A percentile compares a stretch with the other conserved stretches of the same genome.
These are phyloP conservation scores for Eulemur rufifrons DNA, from an alignment of 2,113 vertebrate species.

Conservation along the genomic window DNA sequence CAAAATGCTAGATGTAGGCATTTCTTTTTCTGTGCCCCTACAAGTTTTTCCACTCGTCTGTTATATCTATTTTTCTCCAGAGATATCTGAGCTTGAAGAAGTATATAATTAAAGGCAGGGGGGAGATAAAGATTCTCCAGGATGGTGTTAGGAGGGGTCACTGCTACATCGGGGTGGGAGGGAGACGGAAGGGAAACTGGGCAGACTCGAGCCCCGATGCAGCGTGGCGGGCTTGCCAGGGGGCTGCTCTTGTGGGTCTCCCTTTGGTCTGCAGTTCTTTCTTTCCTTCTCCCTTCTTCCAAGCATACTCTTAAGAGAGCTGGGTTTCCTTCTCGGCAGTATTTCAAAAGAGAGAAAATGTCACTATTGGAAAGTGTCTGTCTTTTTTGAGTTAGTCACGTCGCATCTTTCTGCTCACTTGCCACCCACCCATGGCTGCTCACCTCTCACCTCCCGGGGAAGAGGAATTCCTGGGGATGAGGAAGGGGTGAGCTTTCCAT, in stretches of 20 bases:
- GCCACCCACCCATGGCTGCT: neutral
- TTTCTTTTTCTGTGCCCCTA: slow-evolving; percentile 32
- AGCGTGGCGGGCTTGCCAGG: neutral
- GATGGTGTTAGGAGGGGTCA: slow-evolving; percentile 52
- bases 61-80: slow-evolving; percentile 74
- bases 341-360: neutral
- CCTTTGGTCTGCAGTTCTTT: neutral
- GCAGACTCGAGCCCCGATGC: neutral
- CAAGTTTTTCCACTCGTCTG: slow-evolving; percentile 72
- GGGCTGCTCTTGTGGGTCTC: neutral
- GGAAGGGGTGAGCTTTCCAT: neutral
- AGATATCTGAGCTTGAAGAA: slow-evolving; percentile 72
- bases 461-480: neutral
- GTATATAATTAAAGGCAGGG: slow-evolving; percentile 74
- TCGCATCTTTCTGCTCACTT: neutral
- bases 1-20: slow-evolving; percentile 63
- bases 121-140: slow-evolving; percentile 57
- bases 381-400: neutral
- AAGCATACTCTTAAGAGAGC: neutral
- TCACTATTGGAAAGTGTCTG: neutral
- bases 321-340: neutral
- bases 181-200: neutral
- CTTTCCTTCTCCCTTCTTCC: neutral
- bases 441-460: too few relatives aligned
- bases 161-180: slow-evolving; percentile 38